A percentile compares a stretch with the other conserved stretches of the same genome.
Conservation (phyloP, 2,888 invertebrate species). For the Ophion obscuratus region DNA sequence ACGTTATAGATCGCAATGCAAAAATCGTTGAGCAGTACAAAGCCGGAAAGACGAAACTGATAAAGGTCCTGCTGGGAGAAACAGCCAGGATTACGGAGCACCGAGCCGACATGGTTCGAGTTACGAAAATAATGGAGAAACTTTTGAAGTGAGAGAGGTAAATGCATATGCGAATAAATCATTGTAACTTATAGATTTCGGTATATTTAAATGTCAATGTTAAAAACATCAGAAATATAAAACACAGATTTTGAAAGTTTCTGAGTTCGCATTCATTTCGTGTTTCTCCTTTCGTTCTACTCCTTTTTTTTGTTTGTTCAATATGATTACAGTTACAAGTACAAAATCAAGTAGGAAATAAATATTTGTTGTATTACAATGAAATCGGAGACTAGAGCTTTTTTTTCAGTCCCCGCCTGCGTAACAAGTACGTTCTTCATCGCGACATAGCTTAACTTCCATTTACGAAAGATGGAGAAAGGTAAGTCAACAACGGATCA, state of each 20-base stretch:
- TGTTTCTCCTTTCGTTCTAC: constrained; percentile 29
- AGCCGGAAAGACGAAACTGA: constrained; percentile 89
- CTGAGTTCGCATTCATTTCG: constrained; percentile 49
- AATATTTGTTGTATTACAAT: constrained; percentile 78
- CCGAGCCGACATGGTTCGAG: constrained; percentile 89
- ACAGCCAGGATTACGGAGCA: constrained; percentile 87
- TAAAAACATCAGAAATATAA: constrained; percentile 79
- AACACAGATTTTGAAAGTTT: constrained; percentile 76
- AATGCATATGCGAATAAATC: constrained; percentile 28
- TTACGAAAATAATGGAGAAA: constrained; percentile 87
- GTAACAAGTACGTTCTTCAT: constrained; percentile 70
- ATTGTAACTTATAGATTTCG: constrained; percentile 65
- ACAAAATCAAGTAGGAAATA: constrained; percentile 82
- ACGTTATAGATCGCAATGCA: constrained; percentile 88
- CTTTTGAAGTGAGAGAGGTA: constrained; percentile 82
- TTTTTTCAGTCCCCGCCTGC: constrained; percentile 76
- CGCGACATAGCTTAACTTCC: constrained; percentile 60
- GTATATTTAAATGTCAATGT: constrained; percentile 78
- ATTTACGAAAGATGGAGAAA: constrained; percentile 36
- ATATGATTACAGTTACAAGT: constrained; percentile 79
- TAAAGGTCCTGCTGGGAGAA: constrained; percentile 88
- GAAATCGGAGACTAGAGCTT: constrained; percentile 78
- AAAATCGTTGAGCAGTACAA: constrained; percentile 88
- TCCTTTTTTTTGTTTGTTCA: constrained; percentile 64
- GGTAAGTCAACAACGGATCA: constrained; percentile 56